These are phyloP conservation scores for Drosophila guanche DNA, from an alignment of 1,140 invertebrate species.

Conservation along the genomic window DNA sequence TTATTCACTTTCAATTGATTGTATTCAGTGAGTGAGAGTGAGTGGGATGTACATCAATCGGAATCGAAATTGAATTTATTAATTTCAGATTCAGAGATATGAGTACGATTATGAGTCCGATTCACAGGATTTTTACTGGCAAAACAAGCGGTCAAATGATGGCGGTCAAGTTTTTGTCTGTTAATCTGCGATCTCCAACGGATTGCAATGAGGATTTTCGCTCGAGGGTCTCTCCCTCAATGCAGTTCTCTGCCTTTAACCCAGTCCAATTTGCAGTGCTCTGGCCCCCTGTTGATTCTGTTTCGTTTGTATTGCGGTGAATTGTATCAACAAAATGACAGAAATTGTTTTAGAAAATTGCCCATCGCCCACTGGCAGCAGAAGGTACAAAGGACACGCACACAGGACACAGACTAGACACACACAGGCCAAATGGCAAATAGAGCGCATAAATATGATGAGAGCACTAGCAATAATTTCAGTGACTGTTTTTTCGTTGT, in stretches of 20 bases:
- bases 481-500: background rate
- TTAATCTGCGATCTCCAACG: too few relatives aligned
- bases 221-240: too few relatives aligned
- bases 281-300: conserved; percentile 46
- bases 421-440: conserved; percentile 53
- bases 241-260: background rate
- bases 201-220: too few relatives aligned
- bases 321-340: conserved; percentile 32
- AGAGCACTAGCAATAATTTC: conserved; percentile 3
- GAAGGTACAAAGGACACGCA: conserved; percentile 10
- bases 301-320: conserved; percentile 49
- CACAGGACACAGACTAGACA: conserved; percentile 22
- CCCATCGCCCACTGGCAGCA: conserved; percentile 60
- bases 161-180: too few relatives aligned
- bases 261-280: conserved; percentile 11
- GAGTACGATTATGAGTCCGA: too few relatives aligned
- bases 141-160: too few relatives aligned
- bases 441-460: conserved; percentile 62
- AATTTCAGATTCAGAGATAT: too few relatives aligned
- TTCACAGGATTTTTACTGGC: too few relatives aligned
- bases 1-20: conserved; percentile 34
- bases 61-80: too few relatives aligned
- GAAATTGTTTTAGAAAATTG: conserved; percentile 60
- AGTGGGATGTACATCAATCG: background rate
- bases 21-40: background rate